phyloP scores from a whole-genome alignment of 2,797 vertebrate species.

The Micrastur ruficollis region DNA sequence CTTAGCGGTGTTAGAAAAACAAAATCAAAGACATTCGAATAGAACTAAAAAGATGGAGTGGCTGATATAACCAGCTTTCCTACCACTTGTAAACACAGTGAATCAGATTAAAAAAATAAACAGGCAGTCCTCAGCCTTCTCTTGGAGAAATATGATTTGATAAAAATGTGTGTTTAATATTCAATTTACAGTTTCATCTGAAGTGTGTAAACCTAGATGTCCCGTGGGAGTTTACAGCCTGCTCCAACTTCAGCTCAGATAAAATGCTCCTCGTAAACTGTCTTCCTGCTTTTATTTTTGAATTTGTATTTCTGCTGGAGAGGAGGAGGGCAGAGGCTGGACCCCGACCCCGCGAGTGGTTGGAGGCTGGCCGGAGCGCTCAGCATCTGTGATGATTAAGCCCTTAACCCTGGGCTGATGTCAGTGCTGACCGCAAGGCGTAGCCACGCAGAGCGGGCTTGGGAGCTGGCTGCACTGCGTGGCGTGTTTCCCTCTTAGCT shows the following conservation, averaged over 20 bases:
- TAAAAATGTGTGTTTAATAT: conserved; percentile 40
- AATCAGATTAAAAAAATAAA: conserved; percentile 49
- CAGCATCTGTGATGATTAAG: not conserved
- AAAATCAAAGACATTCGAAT: conserved; percentile 21
- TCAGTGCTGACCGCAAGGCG: not conserved
- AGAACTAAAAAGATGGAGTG: conserved; percentile 14
- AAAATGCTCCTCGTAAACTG: not conserved
- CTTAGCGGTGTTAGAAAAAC: conserved; percentile 32
- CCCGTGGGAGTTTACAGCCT: not conserved
- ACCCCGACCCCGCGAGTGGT: no score
- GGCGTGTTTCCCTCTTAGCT: not conserved
- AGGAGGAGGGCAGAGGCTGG: not conserved
- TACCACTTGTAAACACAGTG: conserved; percentile 4
- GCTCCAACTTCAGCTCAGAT: conserved; percentile 22
- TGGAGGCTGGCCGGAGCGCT: not conserved
- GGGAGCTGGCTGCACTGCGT: not conserved
- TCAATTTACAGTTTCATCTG: conserved; percentile 38
- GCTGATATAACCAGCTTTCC: conserved; percentile 14
- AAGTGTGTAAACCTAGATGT: conserved; percentile 29
- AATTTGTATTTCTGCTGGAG: not conserved
- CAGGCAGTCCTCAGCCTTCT: not conserved
- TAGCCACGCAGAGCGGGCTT: rapidly evolving
- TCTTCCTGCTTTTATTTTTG: conserved; percentile 33
- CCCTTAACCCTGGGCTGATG: not conserved
- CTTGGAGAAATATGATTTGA: conserved; percentile 30